Percentiles rank a stretch among this genome's conserved stretches.
phyloP scores from a whole-genome alignment of 2,888 invertebrate genomes.

The Stegophylla sp. region DNA sequence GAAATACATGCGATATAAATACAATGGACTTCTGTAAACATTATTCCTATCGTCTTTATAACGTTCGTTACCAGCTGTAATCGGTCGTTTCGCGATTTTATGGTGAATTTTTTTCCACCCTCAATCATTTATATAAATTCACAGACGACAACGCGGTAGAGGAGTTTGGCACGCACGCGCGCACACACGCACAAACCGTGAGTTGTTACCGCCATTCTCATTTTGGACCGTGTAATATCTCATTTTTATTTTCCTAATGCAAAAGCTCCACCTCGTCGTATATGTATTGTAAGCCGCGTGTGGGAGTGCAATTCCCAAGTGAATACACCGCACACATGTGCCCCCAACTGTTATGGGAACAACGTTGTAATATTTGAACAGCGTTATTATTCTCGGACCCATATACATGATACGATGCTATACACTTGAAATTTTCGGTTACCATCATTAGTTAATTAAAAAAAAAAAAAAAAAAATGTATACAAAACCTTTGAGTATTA shows the following conservation, averaged over 20 bases:
- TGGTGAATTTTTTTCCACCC: conserved; percentile 20
- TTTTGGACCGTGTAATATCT: conserved; percentile 40
- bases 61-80: conserved; percentile 10
- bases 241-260: conserved; percentile 56
- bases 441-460: conserved; percentile 40
- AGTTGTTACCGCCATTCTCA: conserved; percentile 14
- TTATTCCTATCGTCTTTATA: conserved; percentile 20
- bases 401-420: neutral
- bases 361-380: conserved; percentile 38
- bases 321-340: conserved; percentile 44
- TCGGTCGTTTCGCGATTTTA: conserved; percentile 37
- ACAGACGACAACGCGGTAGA: no score
- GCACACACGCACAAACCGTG: neutral
- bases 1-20: conserved; percentile 51
- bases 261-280: conserved; percentile 37
- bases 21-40: conserved; percentile 49
- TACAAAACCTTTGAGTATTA: conserved; percentile 31
- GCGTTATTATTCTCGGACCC: conserved; percentile 28
- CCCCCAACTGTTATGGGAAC: conserved; percentile 19
- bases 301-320: conserved; percentile 42
- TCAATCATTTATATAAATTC: neutral
- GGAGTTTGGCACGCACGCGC: neutral
- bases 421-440: conserved; percentile 18
- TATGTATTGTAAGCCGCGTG: conserved; percentile 30
- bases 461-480: conserved; percentile 29